phyloP scores from a whole-genome alignment of 1,140 invertebrate genomes.

The Hyles vespertilio region DNA sequence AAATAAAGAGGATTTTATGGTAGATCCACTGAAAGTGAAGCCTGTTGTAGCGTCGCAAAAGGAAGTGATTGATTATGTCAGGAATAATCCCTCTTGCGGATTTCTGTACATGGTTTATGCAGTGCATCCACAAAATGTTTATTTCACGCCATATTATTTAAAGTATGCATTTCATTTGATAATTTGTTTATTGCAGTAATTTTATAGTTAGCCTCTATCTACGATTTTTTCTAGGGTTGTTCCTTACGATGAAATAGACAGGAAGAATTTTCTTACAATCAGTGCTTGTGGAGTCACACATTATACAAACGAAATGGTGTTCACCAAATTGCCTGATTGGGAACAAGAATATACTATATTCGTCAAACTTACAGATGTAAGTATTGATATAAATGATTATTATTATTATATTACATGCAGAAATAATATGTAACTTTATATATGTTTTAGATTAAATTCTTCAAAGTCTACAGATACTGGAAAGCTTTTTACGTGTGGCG shows the following conservation, averaged over 20 bases:
- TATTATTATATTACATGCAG: too few species aligned
- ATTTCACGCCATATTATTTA: constrained; percentile 82
- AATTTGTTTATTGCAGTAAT: too few species aligned
- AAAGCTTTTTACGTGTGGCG: constrained; percentile 89
- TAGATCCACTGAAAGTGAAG: constrained; percentile 54
- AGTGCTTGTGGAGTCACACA: constrained; percentile 83
- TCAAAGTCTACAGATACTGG: constrained; percentile 85
- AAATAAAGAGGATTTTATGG: constrained; percentile 19
- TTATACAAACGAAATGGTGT: constrained; percentile 80
- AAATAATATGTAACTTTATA: too few species aligned
- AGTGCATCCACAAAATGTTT: constrained; percentile 80
- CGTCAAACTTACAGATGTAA: constrained; percentile 79
- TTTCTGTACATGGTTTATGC: constrained; percentile 84
- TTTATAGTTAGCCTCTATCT: too few species aligned
- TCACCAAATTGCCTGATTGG: constrained; percentile 82
- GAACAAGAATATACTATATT: constrained; percentile 83
- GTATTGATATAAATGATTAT: neutral
- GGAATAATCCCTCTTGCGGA: constrained; percentile 65
- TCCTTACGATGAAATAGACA: constrained; percentile 78
- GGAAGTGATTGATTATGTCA: constrained; percentile 75
- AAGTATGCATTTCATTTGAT: constrained; percentile 58
- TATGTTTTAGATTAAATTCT: constrained; percentile 80
- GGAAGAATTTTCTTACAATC: constrained; percentile 81
- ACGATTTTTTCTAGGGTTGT: constrained; percentile 74
- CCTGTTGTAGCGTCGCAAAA: constrained; percentile 63